Evolutionary conservation across 2,888 invertebrate species (phyloP), one percentile per base, ranked within the genome.

Genomic region (Aricia artaxerxes): DNA sequence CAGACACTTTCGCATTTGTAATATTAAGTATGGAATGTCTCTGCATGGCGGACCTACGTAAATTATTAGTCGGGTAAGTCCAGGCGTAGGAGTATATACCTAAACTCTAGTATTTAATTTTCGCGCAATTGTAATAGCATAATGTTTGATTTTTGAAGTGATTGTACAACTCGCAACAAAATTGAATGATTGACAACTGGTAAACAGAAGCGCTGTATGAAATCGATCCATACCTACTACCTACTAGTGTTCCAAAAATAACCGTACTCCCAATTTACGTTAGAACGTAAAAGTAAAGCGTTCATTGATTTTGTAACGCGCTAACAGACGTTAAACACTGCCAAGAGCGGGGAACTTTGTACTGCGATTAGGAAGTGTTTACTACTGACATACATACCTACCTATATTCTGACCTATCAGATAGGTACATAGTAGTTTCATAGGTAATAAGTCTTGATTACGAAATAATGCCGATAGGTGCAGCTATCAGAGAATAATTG

Each of bases 291-390:
- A 49, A 13, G 57, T 16, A 35, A 76, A 53, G 16, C 35, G 57
- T 35, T 53, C 53, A 57, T 53, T 57, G 53, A 76, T 57, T 53
- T 53, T 35, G 76, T 53, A 76, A 76, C 49, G n/a, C 38, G 76
- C 35, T 76, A 57, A 76, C 76, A 16, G 44, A 53, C 49, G 24
- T 13, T 76, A 76, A 76, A 57, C 76, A 57, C n/a, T 76, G 76
- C 76, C 76, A 76, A 76, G 31, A 49, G 1, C 35, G 1, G 31
- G 1, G 53, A 53, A 53, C 76, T 76, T 49, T 75, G 44, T 75
- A 75, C 75, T 13, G 69, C 9, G 69, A 69, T 69, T 75, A 44
- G 44, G 44, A 49, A 31, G 44, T 75, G 75, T 75, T 73, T 69
- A 38, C 11, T 31, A 64, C 9, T 31, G 64, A 64, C 69, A 69